These are phyloP conservation scores for Bubo scandiacus DNA, from an alignment of 2,113 vertebrate genomes.

Conservation along the genomic window DNA sequence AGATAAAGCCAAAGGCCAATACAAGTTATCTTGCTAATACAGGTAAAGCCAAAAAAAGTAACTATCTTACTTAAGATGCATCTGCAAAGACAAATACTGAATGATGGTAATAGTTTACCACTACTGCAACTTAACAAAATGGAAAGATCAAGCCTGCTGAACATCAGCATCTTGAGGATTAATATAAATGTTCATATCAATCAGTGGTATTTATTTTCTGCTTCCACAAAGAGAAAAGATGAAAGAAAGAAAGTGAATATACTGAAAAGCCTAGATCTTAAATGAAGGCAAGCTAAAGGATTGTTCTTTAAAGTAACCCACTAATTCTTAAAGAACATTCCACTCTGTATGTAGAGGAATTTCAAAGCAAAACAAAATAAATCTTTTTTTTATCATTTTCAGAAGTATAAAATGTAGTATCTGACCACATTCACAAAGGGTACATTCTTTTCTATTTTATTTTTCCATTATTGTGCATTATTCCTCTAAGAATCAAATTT, in stretches of 20 bases:
- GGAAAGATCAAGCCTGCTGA: neutral
- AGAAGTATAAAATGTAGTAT: constrained; percentile 1
- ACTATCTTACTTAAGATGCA: neutral
- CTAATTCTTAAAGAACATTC: constrained; percentile 28
- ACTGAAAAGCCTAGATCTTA: neutral
- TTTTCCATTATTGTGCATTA: constrained; percentile 20
- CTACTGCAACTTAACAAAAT: neutral
- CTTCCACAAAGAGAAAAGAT: constrained; percentile 1
- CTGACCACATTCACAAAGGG: constrained; percentile 3
- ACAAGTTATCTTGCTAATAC: neutral
- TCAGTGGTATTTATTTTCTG: neutral
- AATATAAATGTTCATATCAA: neutral
- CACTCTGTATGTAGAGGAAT: neutral
- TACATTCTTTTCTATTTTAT: constrained; percentile 30
- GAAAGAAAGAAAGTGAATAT: neutral
- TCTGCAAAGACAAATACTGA: neutral
- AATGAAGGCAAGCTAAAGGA: neutral
- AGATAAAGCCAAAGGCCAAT: neutral
- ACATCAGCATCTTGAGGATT: neutral
- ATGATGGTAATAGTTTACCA: neutral
- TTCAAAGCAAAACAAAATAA: constrained; percentile 38
- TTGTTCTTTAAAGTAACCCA: neutral
- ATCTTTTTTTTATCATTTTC: constrained; percentile 21
- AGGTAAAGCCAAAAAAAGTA: neutral
- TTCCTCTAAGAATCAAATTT: constrained; percentile 56